Evolutionary conservation across 2,797 vertebrate genomes (phyloP).

Genomic region (Micropoecilia bifurca): DNA sequence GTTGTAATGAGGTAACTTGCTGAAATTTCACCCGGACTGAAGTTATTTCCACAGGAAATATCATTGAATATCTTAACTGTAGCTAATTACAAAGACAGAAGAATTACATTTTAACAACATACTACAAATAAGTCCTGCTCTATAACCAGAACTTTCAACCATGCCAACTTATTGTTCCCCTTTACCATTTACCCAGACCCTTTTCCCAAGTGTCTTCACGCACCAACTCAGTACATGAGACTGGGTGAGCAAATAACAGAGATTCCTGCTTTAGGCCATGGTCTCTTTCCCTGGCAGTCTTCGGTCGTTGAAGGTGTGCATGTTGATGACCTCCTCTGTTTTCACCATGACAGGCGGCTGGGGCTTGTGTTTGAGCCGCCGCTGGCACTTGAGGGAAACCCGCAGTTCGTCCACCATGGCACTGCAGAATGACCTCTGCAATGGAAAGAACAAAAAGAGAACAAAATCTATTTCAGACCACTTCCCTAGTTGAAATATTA

Average conservation of each 20-base stretch:
- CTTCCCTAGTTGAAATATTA: slow-evolving; percentile 23
- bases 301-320: slow-evolving; percentile 99
- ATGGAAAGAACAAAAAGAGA: slow-evolving; percentile 18
- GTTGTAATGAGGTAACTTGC: slow-evolving; percentile 95
- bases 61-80: slow-evolving; percentile 80
- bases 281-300: slow-evolving; percentile 99
- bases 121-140: slow-evolving; percentile 49
- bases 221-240: slow-evolving; percentile 51
- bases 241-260: slow-evolving; percentile 62
- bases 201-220: slow-evolving; percentile 54
- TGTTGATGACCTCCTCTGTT: slow-evolving; percentile 99
- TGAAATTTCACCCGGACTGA: slow-evolving; percentile 93
- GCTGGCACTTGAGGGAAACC: slow-evolving; percentile 98
- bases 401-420: slow-evolving; percentile 97
- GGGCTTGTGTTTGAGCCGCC: slow-evolving; percentile 97
- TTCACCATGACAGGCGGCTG: slow-evolving; percentile 96
- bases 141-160: slow-evolving; percentile 33
- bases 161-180: slow-evolving; percentile 1
- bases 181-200: slow-evolving; percentile 58
- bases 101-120: slow-evolving; percentile 50
- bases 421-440: slow-evolving; percentile 97
- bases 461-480: slow-evolving; percentile 37
- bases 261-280: slow-evolving; percentile 88
- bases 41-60: slow-evolving; percentile 99
- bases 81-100: slow-evolving; percentile 87